phyloP scores from a whole-genome alignment of 1,140 invertebrate genomes.

The Chlorops oryzae region DNA sequence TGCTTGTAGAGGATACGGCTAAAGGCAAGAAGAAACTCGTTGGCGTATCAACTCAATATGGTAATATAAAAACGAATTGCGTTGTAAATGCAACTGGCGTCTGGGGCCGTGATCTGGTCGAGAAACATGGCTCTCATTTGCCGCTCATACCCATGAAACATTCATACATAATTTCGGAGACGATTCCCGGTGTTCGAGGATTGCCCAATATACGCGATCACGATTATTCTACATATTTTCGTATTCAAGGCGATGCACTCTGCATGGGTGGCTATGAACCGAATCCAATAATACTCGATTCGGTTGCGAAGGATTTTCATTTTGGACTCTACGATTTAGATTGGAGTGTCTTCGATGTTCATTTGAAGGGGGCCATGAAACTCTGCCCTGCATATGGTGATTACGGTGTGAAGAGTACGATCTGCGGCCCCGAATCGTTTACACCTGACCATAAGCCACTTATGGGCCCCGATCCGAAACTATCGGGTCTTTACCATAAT shows the following conservation, averaged over 20 bases:
- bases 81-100: constrained; percentile 70
- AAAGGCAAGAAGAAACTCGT: constrained; percentile 59
- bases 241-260: constrained; percentile 74
- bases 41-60: constrained; percentile 63
- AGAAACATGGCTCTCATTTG: constrained; percentile 64
- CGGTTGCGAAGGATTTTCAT: constrained; percentile 68
- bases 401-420: constrained; percentile 75
- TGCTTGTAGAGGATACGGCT: constrained; percentile 49
- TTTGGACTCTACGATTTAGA: constrained; percentile 82
- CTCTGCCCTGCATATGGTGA: constrained; percentile 66
- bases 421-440: constrained; percentile 81
- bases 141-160: constrained; percentile 81
- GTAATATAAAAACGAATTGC: constrained; percentile 58
- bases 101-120: constrained; percentile 70
- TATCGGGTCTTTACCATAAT: constrained; percentile 64
- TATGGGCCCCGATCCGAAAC: constrained; percentile 50
- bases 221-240: constrained; percentile 75
- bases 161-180: constrained; percentile 77
- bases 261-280: constrained; percentile 81
- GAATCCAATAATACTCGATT: constrained; percentile 74
- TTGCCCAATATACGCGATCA: constrained; percentile 79
- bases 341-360: constrained; percentile 73
- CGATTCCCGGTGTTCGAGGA: constrained; percentile 63
- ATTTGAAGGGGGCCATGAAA: constrained; percentile 66
- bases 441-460: constrained; percentile 86